These are phyloP conservation scores for Hirtodrosophila cameraria DNA, from an alignment of 2,888 invertebrate genomes.

Conservation along the genomic window DNA sequence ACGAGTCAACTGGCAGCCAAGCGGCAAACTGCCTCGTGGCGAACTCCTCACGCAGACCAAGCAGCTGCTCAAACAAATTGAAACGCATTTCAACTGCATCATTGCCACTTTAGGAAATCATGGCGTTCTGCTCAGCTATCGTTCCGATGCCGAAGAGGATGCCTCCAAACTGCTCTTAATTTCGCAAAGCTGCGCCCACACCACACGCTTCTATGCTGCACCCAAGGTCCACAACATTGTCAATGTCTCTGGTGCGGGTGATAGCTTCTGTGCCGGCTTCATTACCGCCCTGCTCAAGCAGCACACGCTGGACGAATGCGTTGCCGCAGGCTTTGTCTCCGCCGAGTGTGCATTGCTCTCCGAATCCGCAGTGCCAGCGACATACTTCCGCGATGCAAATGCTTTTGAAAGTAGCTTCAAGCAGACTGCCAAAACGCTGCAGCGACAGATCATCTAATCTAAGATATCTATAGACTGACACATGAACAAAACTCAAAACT, in stretches of 20 bases:
- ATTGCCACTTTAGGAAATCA: constrained; percentile 87
- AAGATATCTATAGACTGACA: not conserved
- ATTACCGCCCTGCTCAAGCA: constrained; percentile 87
- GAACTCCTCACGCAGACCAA: constrained; percentile 75
- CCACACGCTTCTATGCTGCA: constrained; percentile 66
- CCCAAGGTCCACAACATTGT: constrained; percentile 84
- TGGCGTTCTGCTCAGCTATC: constrained; percentile 85
- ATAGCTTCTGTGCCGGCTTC: constrained; percentile 90
- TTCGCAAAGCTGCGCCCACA: constrained; percentile 59
- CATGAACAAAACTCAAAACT: constrained; percentile 16
- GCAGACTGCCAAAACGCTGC: constrained; percentile 33
- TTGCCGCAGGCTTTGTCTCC: constrained; percentile 87
- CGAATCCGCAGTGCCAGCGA: constrained; percentile 86
- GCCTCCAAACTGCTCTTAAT: constrained; percentile 34
- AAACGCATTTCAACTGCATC: constrained; percentile 85
- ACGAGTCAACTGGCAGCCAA: constrained; percentile 33
- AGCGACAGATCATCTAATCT: constrained; percentile 45
- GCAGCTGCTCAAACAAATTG: constrained; percentile 82
- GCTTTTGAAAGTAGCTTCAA: constrained; percentile 48
- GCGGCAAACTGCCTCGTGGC: constrained; percentile 18
- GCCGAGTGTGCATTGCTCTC: constrained; percentile 87
- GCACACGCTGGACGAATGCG: constrained; percentile 86
- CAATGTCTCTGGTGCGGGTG: constrained; percentile 93
- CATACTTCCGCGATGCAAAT: constrained; percentile 72
- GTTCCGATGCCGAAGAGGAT: constrained; percentile 46